Evolutionary conservation across 2,888 invertebrate genomes (phyloP), one percentile per base, ranked within the genome.

Genomic region (Drosophila rubida): DNA sequence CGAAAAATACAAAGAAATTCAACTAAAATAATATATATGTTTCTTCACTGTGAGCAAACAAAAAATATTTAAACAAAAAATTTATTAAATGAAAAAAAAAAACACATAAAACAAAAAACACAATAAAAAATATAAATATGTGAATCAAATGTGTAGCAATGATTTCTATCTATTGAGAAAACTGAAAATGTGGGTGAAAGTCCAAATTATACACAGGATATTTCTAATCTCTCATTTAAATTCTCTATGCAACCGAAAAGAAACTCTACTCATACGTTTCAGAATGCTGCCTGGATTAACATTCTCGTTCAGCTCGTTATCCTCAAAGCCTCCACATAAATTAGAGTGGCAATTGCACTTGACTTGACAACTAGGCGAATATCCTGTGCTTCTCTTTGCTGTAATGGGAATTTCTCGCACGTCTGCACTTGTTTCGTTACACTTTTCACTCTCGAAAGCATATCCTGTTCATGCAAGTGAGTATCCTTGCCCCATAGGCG

Each of bases 91-190:
- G 57, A 69, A 74, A 50, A 41, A 46, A 53, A 35, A 50, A 58
- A 27, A 62, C 16, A 50, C 30, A 32, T n/a, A 54, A 63, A 45
- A 44, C 11, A 78, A 11, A 51, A 80, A 69, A 61, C 46, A 75
- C 65, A 80, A 80, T 74, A 80, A 77, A 86, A 86, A 78, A 4
- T 63, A 53, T 73, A 65, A 76, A 78, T 71, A 78, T 83, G 78
- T 80, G 78, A 80, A 87, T 48, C 71, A 84, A 83, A 85, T 27
- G n/a, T 27, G 0, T 8, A 11, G 7, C 13, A 3, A 27, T 7
- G 0, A 8, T 42, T 54, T 16, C 37, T 30, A 42, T 42, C 41
- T 1, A 19, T 35, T 1, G 5, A 25, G 13, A 16, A 35, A 9
- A 2, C 1, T 23, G 1, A 30, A 30, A 30, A 30, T 30, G 30